A percentile compares a stretch with the other conserved stretches of the same genome.
phyloP scores from a whole-genome alignment of 2,797 vertebrate genomes.

The Erethizon dorsatum region DNA sequence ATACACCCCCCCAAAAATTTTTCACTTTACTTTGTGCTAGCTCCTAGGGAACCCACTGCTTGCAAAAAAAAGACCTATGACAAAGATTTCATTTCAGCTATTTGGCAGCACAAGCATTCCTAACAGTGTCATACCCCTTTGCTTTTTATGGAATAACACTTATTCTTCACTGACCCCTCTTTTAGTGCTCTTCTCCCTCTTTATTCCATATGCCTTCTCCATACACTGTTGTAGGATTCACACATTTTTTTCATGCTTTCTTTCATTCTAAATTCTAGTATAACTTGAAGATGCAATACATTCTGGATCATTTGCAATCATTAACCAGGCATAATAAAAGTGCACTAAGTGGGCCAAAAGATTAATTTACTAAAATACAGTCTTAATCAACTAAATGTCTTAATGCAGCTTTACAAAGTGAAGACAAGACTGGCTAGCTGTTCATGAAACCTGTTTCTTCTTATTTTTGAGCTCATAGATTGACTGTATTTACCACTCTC shows the following conservation, averaged over 20 bases:
- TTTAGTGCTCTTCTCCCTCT: background rate
- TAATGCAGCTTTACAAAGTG: background rate
- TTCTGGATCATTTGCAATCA: background rate
- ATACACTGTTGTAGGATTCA: background rate
- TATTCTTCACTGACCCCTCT: background rate
- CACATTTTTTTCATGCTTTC: background rate
- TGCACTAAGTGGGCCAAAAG: background rate
- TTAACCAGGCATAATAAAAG: background rate
- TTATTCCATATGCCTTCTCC: fast-evolving
- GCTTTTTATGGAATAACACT: background rate
- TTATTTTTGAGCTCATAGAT: no score
- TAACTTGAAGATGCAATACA: background rate
- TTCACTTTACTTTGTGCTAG: background rate
- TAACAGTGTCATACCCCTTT: background rate
- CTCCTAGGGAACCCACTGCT: background rate
- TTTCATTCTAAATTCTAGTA: background rate
- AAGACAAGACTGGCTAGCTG: background rate
- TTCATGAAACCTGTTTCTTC: background rate
- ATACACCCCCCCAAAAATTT: background rate
- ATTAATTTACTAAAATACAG: background rate
- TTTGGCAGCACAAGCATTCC: background rate
- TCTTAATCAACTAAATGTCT: background rate
- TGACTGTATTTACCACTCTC: background rate
- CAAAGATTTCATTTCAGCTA: background rate
- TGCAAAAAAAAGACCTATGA: background rate